Conservation (phyloP, 2,113 vertebrate genomes). For the Zosterops lateralis region DNA sequence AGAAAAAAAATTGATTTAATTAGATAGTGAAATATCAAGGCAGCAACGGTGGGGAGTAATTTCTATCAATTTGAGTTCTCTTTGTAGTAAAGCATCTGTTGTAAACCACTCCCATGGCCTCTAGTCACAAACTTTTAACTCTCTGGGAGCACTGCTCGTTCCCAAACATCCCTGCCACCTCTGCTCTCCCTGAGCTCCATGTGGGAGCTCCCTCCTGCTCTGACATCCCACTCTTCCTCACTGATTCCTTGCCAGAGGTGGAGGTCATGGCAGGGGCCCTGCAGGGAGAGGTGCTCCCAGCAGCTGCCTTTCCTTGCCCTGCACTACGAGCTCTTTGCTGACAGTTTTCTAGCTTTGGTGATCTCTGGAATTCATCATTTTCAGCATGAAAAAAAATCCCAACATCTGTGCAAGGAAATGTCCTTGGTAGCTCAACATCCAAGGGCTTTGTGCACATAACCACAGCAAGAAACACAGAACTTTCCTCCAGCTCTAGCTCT, state of each 20-base stretch:
- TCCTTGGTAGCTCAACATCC: not conserved
- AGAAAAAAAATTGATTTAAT: not conserved
- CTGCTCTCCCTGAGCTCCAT: not conserved
- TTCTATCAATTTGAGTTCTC: not conserved
- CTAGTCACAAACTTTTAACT: not conserved
- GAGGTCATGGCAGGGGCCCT: not conserved
- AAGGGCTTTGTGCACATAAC: not conserved
- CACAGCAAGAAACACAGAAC: not conserved
- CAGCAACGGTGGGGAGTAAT: not conserved
- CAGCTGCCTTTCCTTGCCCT: not conserved
- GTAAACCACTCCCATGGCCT: not conserved
- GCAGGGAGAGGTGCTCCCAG: not conserved
- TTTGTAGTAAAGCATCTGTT: not conserved
- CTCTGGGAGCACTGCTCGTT: not conserved
- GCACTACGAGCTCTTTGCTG: not conserved
- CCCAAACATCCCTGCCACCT: not conserved
- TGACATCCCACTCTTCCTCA: not conserved
- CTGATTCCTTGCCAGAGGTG: not conserved
- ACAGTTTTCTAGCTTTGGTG: not conserved
- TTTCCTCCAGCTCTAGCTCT: not conserved
- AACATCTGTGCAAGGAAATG: not conserved
- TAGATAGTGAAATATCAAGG: not conserved
- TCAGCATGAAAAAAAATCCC: not conserved
- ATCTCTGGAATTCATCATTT: constrained; percentile 21
- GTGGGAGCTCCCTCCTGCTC: not conserved